phyloP scores from a whole-genome alignment of 2,888 invertebrate genomes.

The Zele albiditarsus region DNA sequence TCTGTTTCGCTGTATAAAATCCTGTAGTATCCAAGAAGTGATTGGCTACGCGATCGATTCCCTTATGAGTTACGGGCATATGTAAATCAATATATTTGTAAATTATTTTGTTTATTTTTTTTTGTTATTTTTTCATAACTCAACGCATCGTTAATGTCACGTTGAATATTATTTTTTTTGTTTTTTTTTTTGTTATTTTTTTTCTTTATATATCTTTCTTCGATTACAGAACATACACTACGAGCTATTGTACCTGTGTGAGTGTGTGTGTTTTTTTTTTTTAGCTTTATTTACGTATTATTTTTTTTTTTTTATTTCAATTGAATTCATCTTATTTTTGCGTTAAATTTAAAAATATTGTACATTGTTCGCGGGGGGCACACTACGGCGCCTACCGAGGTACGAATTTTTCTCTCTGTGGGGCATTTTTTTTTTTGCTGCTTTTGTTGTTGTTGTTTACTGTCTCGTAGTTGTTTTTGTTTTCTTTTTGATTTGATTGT shows the following conservation, averaged over 20 bases:
- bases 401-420: conserved; percentile 50
- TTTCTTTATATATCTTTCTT: conserved; percentile 66
- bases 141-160: conserved; percentile 34
- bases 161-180: conserved; percentile 55
- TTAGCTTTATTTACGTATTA: conserved; percentile 49
- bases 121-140: conserved; percentile 58
- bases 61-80: conserved; percentile 73
- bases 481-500: conserved; percentile 39
- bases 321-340: conserved; percentile 54
- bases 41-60: conserved; percentile 64
- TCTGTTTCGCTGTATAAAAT: conserved; percentile 12
- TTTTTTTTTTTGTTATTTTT: conserved; percentile 64
- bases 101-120: conserved; percentile 70
- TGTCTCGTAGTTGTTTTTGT: too few species aligned
- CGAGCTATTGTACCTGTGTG: conserved; percentile 71
- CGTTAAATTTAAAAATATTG: conserved; percentile 64
- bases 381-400: conserved; percentile 64
- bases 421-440: conserved; percentile 46
- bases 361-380: conserved; percentile 69
- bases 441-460: conserved; percentile 43
- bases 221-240: conserved; percentile 73
- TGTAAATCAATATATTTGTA: conserved; percentile 74
- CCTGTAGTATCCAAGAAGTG: conserved; percentile 41
- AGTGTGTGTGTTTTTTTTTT: conserved; percentile 61
- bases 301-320: conserved; percentile 50